Evolutionary conservation across 2,113 vertebrate species (phyloP).

Genomic region (Lepus timidus): DNA sequence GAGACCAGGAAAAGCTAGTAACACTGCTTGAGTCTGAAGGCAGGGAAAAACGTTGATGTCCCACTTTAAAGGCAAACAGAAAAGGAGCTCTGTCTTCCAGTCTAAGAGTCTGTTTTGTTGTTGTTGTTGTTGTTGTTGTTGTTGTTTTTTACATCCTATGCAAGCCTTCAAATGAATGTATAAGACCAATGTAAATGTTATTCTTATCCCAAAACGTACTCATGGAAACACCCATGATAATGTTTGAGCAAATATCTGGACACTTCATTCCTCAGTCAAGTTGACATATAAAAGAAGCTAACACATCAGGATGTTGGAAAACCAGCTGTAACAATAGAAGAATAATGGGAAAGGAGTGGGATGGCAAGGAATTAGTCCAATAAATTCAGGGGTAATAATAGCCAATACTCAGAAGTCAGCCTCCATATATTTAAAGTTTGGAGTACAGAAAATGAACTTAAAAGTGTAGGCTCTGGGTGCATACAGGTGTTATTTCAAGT

Average conservation of each 20-base stretch:
- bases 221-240: not conserved
- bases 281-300: not conserved
- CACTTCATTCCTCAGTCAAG: not conserved
- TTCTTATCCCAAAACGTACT: not conserved
- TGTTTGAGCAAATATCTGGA: not conserved
- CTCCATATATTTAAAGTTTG: not conserved
- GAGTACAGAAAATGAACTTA: not conserved
- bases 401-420: not conserved
- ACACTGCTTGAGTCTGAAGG: not conserved
- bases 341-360: not conserved
- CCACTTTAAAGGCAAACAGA: not conserved
- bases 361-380: not conserved
- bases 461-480: not conserved
- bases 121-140: too few relatives aligned
- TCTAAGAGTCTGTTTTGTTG: too few relatives aligned
- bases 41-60: not conserved
- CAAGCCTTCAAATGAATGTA: not conserved
- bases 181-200: not conserved
- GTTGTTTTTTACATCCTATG: not conserved
- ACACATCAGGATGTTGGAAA: not conserved
- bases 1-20: not conserved
- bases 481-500: not conserved
- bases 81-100: too few relatives aligned
- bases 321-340: not conserved
- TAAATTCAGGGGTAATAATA: not conserved